Percentiles rank a stretch among this genome's conserved stretches.
Conservation (phyloP, 2,113 vertebrate species). For the Tetrao urogallus region DNA sequence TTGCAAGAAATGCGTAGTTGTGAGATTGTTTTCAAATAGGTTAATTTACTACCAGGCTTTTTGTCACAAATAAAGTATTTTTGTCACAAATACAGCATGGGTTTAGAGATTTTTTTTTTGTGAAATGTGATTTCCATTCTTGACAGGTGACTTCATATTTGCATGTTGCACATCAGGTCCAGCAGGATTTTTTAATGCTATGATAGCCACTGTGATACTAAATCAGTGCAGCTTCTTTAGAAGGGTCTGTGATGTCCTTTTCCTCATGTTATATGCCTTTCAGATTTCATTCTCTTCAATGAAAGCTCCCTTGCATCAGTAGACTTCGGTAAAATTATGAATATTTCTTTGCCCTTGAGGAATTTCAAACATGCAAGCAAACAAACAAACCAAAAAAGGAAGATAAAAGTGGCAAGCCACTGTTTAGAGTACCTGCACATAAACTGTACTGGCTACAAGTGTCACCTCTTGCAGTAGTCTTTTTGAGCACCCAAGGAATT, state of each 20-base stretch:
- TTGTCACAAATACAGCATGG: neutral
- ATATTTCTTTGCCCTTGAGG: neutral
- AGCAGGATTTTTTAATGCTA: neutral
- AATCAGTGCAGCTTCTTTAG: neutral
- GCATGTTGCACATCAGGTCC: neutral
- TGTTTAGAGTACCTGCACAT: neutral
- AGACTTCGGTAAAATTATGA: rapidly evolving
- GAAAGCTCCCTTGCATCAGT: neutral
- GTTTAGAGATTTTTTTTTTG: neutral
- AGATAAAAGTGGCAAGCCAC: neutral
- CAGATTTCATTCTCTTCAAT: neutral
- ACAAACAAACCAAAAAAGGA: neutral
- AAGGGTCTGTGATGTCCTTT: neutral
- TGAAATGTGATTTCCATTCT: neutral
- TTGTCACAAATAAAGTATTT: neutral
- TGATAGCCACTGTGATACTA: neutral
- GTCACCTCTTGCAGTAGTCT: neutral
- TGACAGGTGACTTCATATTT: neutral
- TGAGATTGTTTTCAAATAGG: neutral
- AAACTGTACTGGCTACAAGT: neutral
- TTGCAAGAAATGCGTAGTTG: neutral
- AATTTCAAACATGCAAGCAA: neutral
- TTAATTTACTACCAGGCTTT: neutral
- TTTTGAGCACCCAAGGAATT: neutral
- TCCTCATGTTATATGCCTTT: neutral